Evolutionary conservation across 2,113 vertebrate genomes (phyloP), one percentile per base, ranked within the genome.

Genomic region (Petrocephalus zakoni): DNA sequence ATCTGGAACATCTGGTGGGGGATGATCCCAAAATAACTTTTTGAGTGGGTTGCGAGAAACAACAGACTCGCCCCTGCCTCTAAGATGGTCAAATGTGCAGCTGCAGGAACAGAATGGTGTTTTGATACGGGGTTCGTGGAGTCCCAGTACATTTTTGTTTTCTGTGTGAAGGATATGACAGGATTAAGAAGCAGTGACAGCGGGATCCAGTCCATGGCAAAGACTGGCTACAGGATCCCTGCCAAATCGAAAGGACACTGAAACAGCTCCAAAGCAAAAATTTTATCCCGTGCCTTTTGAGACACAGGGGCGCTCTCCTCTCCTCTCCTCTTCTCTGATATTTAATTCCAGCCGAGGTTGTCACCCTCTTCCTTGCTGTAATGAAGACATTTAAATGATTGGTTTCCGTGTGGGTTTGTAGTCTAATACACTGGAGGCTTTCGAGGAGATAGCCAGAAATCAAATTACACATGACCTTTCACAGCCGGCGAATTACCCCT

Each of bases 381-480:
- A 89, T 86, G 64, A 75, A 86, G 88, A 89, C 88, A 86, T 89
- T 89, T 89, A 78, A 86, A 89, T 89, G 29, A 85, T 29, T 88
- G 53, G 55, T 85, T 88, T 47, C 47, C 49, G 56, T 86, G 83
- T 86, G 84, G 88, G 58, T 86, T 78, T 89, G 83, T 89, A 86
- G 42, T 86, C 61, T 17, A 78, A 89, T 89, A 86, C 88, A 56
- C 84, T 46, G 9, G 88, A 78, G 83, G 72, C 84, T 86, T 49
- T n/a, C 29, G 56, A 29, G 68, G 85, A 89, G 88, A 86, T 84
- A 61, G 37, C 25, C 34, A 68, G 64, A 89, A 86, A 89, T 89
- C 61, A 86, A 86, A 89, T 89, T 89, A 89, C 88, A 89, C 72
- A 64, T 89, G 88, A 89, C 88, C 88, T 86, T 89, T 89, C 75